phyloP scores from a whole-genome alignment of 2,113 vertebrate genomes.

The Carassius carassius region DNA sequence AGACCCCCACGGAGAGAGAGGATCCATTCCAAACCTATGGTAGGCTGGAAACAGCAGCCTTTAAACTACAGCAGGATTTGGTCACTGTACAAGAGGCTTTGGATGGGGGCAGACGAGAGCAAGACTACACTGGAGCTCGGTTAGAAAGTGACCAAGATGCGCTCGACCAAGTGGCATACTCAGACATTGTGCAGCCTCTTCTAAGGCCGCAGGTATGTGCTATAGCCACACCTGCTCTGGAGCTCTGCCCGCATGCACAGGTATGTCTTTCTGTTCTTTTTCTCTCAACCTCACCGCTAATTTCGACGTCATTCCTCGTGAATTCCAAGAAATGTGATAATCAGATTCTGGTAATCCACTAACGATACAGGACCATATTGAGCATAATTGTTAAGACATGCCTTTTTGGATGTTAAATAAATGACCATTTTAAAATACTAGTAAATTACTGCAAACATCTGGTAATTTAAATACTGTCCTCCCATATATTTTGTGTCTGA shows the following conservation, averaged over 20 bases:
- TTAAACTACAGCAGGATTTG: conserved; percentile 74
- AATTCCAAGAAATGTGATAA: conserved; percentile 21
- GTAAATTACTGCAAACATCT: too few species aligned
- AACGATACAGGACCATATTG: too few species aligned
- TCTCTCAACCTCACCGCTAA: neutral
- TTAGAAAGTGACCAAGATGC: conserved; percentile 73
- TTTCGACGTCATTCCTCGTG: conserved; percentile 8
- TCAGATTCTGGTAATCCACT: too few species aligned
- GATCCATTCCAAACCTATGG: conserved; percentile 85
- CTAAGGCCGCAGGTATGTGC: conserved; percentile 82
- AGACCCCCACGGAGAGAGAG: conserved; percentile 64
- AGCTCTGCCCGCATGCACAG: conserved; percentile 77
- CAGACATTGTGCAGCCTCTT: conserved; percentile 77
- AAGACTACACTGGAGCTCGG: conserved; percentile 70
- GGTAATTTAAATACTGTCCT: too few species aligned
- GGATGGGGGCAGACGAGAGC: conserved; percentile 69
- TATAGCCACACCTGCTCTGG: conserved; percentile 62
- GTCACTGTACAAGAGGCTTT: conserved; percentile 69
- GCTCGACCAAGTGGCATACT: conserved; percentile 76
- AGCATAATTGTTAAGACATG: too few species aligned
- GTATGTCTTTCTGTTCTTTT: conserved; percentile 64
- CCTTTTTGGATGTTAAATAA: too few species aligned
- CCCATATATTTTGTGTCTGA: too few species aligned
- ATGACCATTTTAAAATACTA: too few species aligned
- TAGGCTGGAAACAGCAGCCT: conserved; percentile 77